Conservation (phyloP, 1,140 invertebrate species). For the Hylaeus volcanicus region DNA sequence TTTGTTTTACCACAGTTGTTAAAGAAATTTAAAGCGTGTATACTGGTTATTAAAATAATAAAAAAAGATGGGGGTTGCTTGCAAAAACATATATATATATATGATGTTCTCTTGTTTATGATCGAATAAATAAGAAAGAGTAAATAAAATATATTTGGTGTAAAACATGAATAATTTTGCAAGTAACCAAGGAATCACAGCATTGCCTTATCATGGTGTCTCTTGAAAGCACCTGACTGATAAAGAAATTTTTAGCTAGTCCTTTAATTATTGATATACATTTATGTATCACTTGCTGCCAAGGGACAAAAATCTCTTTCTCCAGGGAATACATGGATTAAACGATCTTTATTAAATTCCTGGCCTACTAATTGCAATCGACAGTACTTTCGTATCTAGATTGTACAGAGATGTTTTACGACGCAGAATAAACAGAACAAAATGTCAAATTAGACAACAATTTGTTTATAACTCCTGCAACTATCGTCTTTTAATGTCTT, state of each 20-base stretch:
- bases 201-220: conserved; percentile 78
- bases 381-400: conserved; percentile 60
- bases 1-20: conserved; percentile 45
- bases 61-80: conserved; percentile 55
- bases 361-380: conserved; percentile 59
- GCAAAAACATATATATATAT: conserved; percentile 47
- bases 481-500: conserved; percentile 3
- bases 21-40: conserved; percentile 43
- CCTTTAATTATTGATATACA: conserved; percentile 73
- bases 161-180: conserved; percentile 56
- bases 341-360: conserved; percentile 60
- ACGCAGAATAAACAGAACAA: conserved; percentile 57
- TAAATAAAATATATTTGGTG: conserved; percentile 24
- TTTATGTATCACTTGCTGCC: conserved; percentile 69
- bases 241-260: conserved; percentile 74
- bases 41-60: conserved; percentile 61
- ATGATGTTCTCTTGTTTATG: conserved; percentile 31
- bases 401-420: conserved; percentile 58
- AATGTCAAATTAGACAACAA: conserved; percentile 46
- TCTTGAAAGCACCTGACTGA: conserved; percentile 76
- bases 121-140: background rate
- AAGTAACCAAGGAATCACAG: conserved; percentile 74
- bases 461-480: conserved; percentile 47
- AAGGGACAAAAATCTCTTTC: conserved; percentile 49
- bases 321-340: conserved; percentile 46